phyloP scores from a whole-genome alignment of 2,797 vertebrate species.

The Naso thynnoides region DNA sequence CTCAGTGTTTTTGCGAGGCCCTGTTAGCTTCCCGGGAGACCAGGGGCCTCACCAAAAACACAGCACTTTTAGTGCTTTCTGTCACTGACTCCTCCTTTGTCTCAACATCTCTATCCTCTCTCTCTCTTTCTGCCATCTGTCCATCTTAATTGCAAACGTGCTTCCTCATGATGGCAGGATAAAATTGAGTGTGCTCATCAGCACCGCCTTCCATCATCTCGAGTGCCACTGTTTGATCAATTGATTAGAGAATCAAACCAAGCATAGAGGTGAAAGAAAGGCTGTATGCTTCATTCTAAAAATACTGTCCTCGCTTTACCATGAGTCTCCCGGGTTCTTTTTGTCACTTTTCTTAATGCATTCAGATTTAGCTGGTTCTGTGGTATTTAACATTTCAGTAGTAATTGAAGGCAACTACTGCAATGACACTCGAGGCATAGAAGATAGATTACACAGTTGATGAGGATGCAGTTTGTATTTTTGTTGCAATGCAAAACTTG shows the following conservation, averaged over 20 bases:
- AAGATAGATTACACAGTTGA: background rate
- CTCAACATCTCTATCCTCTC: slow-evolving; percentile 59
- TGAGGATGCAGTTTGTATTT: slow-evolving; percentile 2
- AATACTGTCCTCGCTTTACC: slow-evolving; percentile 46
- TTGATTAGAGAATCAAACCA: slow-evolving; percentile 76
- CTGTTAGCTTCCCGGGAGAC: slow-evolving; percentile 59
- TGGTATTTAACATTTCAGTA: background rate
- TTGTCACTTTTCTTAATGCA: background rate
- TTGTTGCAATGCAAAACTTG: background rate
- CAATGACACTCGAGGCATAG: background rate
- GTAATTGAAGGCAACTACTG: background rate
- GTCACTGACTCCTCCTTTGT: slow-evolving; percentile 53
- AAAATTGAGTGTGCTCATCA: slow-evolving; percentile 72
- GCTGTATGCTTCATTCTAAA: slow-evolving; percentile 56
- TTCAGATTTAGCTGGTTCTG: background rate
- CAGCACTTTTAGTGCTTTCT: slow-evolving; percentile 61
- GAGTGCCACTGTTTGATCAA: slow-evolving; percentile 74
- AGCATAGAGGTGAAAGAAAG: slow-evolving; percentile 65
- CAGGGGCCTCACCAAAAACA: slow-evolving; percentile 41
- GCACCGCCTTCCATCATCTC: slow-evolving; percentile 72
- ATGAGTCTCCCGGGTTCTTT: slow-evolving; percentile 21
- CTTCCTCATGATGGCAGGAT: slow-evolving; percentile 64
- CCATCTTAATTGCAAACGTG: slow-evolving; percentile 76
- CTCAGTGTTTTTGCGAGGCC: slow-evolving; percentile 50
- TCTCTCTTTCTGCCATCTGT: slow-evolving; percentile 72